Conservation (phyloP, 64 coral and sea anemone genomes). For the Montipora efflorescens region DNA sequence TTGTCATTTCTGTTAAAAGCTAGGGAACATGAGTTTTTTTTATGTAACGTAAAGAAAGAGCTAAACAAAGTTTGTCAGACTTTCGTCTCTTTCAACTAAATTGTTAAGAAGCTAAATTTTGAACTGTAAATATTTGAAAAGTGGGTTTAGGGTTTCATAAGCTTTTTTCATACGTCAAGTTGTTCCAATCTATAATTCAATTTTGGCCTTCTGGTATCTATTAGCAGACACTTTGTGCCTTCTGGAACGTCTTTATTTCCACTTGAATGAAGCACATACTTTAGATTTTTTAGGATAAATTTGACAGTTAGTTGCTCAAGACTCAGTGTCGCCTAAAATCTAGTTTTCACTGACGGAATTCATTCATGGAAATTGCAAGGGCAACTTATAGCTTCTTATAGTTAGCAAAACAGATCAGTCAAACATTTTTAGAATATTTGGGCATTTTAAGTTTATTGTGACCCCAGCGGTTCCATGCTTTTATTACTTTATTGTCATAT, state of each 20-base stretch:
- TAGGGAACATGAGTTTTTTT: background rate
- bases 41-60: no score
- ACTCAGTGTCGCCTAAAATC: background rate
- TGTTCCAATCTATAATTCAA: background rate
- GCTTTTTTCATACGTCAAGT: background rate
- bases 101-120: background rate
- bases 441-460: no score
- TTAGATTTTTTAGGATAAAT: background rate
- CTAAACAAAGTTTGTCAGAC: no score
- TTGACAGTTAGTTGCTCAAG: background rate
- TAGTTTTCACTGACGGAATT: background rate
- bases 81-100: no score
- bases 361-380: background rate
- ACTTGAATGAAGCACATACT: background rate
- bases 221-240: background rate
- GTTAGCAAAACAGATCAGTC: background rate
- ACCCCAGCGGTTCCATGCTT: background rate
- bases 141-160: background rate
- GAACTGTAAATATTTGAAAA: background rate
- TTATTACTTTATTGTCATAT: background rate
- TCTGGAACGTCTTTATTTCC: background rate
- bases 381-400: background rate
- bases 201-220: background rate
- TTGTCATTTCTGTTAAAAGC: background rate
- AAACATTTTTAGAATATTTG: background rate